Evolutionary conservation across 2,113 vertebrate genomes (phyloP).

Genomic region (Osmerus eperlanus): DNA sequence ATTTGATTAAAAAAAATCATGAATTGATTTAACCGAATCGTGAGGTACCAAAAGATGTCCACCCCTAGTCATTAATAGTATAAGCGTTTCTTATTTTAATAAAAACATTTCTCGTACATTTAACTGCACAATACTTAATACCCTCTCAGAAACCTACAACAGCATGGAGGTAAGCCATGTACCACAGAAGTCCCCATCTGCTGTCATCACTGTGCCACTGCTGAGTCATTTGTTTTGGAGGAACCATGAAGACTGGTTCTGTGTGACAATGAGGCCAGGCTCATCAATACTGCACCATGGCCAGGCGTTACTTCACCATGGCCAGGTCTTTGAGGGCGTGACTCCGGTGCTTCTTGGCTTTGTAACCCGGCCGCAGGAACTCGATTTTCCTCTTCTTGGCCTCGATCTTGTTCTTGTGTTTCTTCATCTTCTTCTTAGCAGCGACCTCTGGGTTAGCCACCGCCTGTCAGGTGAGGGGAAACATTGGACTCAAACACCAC

Average conservation of each 20-base stretch:
- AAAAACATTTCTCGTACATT: conserved; percentile 44
- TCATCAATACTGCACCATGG: conserved; percentile 31
- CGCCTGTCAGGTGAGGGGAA: conserved; percentile 64
- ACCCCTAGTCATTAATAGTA: background rate
- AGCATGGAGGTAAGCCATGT: background rate
- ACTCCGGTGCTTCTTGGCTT: conserved; percentile 83
- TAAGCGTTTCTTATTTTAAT: conserved; percentile 24
- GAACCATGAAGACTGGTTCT: too few species aligned
- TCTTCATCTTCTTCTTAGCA: conserved; percentile 93
- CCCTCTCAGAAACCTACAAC: background rate
- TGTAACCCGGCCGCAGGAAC: conserved; percentile 81
- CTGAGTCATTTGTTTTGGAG: too few species aligned
- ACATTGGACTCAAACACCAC: background rate
- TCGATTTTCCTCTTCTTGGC: conserved; percentile 93
- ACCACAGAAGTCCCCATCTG: background rate
- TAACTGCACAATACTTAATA: conserved; percentile 31
- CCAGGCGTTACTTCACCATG: conserved; percentile 68
- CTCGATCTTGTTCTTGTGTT: conserved; percentile 89
- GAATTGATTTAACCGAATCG: too few species aligned
- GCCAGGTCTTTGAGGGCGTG: conserved; percentile 84
- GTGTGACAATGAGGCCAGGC: background rate
- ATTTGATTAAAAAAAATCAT: too few species aligned
- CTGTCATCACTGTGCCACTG: too few species aligned
- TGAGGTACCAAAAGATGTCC: too few species aligned
- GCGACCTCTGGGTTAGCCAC: conserved; percentile 93